Evolutionary conservation across 1,140 invertebrate species (phyloP).

Genomic region (Zeugodacus cucurbitae): DNA sequence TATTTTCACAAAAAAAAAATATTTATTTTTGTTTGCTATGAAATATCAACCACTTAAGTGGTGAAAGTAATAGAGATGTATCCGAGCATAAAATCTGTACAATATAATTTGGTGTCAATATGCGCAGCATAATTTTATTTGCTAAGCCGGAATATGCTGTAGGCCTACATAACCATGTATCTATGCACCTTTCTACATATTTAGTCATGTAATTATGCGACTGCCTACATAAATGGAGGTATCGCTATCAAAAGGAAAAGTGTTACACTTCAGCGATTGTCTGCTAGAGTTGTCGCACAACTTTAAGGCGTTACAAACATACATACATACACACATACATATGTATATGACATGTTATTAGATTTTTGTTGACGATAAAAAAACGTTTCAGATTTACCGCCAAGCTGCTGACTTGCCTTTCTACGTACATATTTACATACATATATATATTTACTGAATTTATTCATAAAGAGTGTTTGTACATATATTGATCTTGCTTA

Average conservation of each 20-base stretch:
- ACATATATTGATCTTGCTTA: not conserved
- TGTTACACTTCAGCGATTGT: conserved; percentile 24
- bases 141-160: not conserved
- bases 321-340: not conserved
- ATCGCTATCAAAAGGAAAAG: conserved; percentile 26
- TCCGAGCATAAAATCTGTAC: not conserved
- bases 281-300: conserved; percentile 2
- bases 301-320: not conserved
- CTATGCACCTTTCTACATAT: not conserved
- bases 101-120: not conserved
- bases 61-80: not conserved
- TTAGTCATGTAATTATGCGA: not conserved
- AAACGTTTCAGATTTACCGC: conserved; percentile 11
- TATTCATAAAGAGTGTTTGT: not conserved
- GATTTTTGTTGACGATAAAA: conserved; percentile 29
- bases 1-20: no score
- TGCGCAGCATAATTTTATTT: not conserved
- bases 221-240: not conserved
- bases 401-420: not conserved
- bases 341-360: not conserved
- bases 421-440: not conserved
- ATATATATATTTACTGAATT: not conserved
- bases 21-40: no score
- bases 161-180: not conserved
- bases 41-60: not conserved